A percentile compares a stretch with the other conserved stretches of the same genome.
Conservation (phyloP, 1,140 invertebrate species). For the Andrena cerasifolii region DNA sequence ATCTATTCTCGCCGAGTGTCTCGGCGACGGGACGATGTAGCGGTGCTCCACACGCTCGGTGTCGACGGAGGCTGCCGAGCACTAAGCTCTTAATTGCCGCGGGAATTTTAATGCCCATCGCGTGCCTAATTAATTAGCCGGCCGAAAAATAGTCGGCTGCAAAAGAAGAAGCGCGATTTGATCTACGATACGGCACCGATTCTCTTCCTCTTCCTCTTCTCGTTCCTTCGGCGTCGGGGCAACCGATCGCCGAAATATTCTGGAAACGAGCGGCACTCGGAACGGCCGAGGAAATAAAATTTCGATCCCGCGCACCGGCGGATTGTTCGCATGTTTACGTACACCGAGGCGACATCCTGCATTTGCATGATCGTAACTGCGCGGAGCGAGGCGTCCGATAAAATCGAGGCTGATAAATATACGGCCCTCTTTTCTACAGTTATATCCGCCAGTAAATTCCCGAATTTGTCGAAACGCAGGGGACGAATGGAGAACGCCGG, state of each 20-base stretch:
- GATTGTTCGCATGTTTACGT: not conserved
- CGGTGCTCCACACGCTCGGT: constrained; percentile 65
- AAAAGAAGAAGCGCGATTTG: constrained; percentile 52
- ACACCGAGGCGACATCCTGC: not conserved
- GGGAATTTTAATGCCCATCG: constrained; percentile 72
- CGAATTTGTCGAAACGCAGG: constrained; percentile 28
- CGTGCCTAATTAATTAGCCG: constrained; percentile 79
- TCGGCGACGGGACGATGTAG: constrained; percentile 7
- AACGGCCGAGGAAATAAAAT: not conserved
- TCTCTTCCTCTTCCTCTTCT: not conserved
- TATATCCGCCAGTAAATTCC: constrained; percentile 20
- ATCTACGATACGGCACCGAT: constrained; percentile 19
- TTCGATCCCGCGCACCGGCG: not conserved
- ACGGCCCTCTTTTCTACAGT: constrained; percentile 13
- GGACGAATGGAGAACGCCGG: not conserved
- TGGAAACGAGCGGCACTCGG: not conserved
- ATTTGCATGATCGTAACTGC: not conserved
- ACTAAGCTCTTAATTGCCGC: constrained; percentile 78
- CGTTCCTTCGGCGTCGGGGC: not conserved
- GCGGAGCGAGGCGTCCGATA: not conserved
- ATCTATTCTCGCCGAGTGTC: constrained; percentile 29
- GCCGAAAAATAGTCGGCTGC: constrained; percentile 76
- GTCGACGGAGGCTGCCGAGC: constrained; percentile 44
- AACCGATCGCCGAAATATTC: not conserved
- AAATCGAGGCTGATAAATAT: constrained; percentile 13